These are phyloP conservation scores for Hemiscyllium ocellatum DNA, from an alignment of 2,113 vertebrate species.

Conservation along the genomic window DNA sequence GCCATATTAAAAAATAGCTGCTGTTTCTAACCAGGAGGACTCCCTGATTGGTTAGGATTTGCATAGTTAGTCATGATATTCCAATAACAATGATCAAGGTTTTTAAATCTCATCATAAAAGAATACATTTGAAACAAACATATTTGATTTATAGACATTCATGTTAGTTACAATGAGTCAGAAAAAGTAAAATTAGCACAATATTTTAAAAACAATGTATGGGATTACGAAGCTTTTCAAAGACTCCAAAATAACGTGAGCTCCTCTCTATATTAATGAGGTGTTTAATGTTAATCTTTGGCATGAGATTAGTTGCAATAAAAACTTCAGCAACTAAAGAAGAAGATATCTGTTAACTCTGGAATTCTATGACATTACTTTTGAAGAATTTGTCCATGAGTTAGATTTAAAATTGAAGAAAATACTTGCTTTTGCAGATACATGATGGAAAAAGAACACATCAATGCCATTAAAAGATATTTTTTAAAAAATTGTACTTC, in stretches of 20 bases:
- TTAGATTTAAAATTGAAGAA: not conserved
- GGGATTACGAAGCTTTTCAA: not conserved
- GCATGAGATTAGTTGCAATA: not conserved
- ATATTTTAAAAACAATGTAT: not conserved
- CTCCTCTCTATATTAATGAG: not conserved
- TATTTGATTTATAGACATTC: not conserved
- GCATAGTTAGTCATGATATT: not conserved
- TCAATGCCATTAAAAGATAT: not conserved
- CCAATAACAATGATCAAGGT: not conserved
- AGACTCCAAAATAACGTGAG: not conserved
- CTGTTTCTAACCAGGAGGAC: not conserved
- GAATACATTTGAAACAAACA: not conserved
- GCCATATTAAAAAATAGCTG: not conserved
- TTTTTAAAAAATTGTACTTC: not conserved
- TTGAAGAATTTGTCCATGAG: not conserved
- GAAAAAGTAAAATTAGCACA: not conserved
- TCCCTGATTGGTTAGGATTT: not conserved
- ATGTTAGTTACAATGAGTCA: not conserved
- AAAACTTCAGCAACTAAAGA: not conserved
- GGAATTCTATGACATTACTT: not conserved
- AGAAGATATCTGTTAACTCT: not conserved
- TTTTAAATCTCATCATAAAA: not conserved
- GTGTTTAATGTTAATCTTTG: slow-evolving; percentile 4
- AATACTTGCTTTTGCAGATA: not conserved
- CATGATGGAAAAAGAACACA: not conserved